Percentiles rank a stretch among this genome's conserved stretches.
phyloP scores from a whole-genome alignment of 2,888 invertebrate genomes.

The Diaperis boleti region DNA sequence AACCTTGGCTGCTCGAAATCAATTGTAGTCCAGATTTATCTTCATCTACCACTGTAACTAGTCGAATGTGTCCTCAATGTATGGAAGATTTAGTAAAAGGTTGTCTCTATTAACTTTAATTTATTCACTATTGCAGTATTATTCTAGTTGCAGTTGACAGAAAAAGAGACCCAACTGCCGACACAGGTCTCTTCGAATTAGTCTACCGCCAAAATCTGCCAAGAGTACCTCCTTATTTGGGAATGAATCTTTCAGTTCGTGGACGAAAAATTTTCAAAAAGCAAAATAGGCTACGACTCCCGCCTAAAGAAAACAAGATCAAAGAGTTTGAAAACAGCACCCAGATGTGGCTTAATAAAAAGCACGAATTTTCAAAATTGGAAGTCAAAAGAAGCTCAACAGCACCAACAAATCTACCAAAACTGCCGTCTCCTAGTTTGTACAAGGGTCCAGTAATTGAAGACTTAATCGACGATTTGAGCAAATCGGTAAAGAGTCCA shows the following conservation, averaged over 20 bases:
- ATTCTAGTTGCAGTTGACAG: slow-evolving; percentile 83
- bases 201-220: slow-evolving; percentile 83
- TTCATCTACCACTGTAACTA: slow-evolving; percentile 90
- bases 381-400: slow-evolving; percentile 46
- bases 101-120: slow-evolving; percentile 58
- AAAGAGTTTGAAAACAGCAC: slow-evolving; percentile 57
- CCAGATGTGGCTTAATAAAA: slow-evolving; percentile 26
- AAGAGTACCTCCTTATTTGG: slow-evolving; percentile 84
- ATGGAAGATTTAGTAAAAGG: slow-evolving; percentile 94
- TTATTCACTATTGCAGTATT: slow-evolving; percentile 5
- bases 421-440: slow-evolving; percentile 49
- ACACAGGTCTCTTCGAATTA: slow-evolving; percentile 85
- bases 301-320: slow-evolving; percentile 53
- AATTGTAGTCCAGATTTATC: slow-evolving; percentile 95
- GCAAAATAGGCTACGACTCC: slow-evolving; percentile 52
- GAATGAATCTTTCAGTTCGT: slow-evolving; percentile 77
- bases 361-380: slow-evolving; percentile 11
- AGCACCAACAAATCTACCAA: slow-evolving; percentile 57
- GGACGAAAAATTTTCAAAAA: slow-evolving; percentile 73
- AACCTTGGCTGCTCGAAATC: slow-evolving; percentile 94
- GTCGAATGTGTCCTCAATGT: slow-evolving; percentile 86
- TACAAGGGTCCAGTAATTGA: slow-evolving; percentile 77
- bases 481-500: slow-evolving; percentile 64
- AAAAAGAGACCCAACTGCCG: slow-evolving; percentile 77
- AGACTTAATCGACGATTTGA: slow-evolving; percentile 76